These are phyloP conservation scores for Aplochiton taeniatus DNA, from an alignment of 2,797 vertebrate species.

Conservation along the genomic window DNA sequence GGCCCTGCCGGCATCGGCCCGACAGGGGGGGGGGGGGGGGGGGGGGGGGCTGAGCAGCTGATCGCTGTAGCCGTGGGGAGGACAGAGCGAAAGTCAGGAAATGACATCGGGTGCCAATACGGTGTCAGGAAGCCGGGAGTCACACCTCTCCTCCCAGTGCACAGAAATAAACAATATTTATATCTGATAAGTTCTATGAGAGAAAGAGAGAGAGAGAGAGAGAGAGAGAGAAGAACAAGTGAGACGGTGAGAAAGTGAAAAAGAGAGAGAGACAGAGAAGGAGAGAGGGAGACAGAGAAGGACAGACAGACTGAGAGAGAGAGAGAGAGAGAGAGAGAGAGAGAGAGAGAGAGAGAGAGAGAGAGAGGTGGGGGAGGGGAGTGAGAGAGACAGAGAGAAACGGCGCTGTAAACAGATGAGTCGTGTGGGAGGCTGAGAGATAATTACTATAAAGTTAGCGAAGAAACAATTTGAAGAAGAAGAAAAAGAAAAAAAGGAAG, in stretches of 20 bases:
- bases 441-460: no score
- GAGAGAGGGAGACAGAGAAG: constrained; percentile 35
- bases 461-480: no score
- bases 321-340: constrained; percentile 24
- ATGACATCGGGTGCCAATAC: constrained; percentile 51
- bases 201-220: no score
- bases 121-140: constrained; percentile 58
- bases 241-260: constrained; percentile 16
- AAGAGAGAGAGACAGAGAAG: no score
- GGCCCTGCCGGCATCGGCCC: constrained; percentile 57
- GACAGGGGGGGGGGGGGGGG: constrained; percentile 32
- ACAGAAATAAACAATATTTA: no score
- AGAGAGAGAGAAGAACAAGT: constrained; percentile 41
- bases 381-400: constrained; percentile 57
- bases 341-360: constrained; percentile 10
- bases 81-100: constrained; percentile 33
- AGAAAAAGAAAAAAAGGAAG: no score
- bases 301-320: constrained; percentile 9
- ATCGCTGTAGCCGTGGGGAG: constrained; percentile 45
- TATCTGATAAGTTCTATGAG: no score
- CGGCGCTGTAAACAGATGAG: constrained; percentile 42
- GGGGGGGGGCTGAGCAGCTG: constrained; percentile 21
- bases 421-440: no score
- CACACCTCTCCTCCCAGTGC: constrained; percentile 51
- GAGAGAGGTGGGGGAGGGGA: not conserved